Evolutionary conservation across 2,797 vertebrate species (phyloP).

Genomic region (Passerculus sandwichensis): DNA sequence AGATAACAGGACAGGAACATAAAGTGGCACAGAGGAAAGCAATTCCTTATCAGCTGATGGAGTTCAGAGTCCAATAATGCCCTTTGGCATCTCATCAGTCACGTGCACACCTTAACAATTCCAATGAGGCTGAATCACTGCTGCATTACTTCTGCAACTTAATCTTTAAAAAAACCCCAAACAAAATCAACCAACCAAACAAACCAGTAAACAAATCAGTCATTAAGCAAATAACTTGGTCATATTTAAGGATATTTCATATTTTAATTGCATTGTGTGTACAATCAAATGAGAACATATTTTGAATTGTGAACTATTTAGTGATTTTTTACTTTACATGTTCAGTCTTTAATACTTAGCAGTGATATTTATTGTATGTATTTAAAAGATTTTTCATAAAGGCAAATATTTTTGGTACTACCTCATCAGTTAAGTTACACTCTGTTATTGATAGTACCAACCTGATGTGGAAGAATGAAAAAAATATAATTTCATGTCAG

Average conservation of each 20-base stretch:
- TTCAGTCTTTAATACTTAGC: background rate
- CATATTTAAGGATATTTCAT: background rate
- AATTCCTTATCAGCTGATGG: background rate
- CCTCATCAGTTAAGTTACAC: background rate
- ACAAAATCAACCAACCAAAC: background rate
- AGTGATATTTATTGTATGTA: background rate
- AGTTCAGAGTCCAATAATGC: background rate
- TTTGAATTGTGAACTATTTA: background rate
- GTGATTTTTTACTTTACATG: background rate
- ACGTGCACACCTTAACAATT: background rate
- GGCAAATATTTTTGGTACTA: background rate
- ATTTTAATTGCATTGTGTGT: background rate
- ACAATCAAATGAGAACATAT: background rate
- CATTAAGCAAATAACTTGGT: background rate
- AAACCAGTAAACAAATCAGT: background rate
- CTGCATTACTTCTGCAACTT: background rate
- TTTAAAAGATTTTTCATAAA: background rate
- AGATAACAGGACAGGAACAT: constrained; percentile 81
- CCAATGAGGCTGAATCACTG: background rate
- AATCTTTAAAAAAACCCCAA: background rate
- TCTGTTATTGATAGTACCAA: background rate
- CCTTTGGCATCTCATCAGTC: background rate
- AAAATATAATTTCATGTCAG: background rate
- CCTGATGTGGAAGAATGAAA: background rate
- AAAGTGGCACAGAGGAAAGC: constrained; percentile 83